phyloP scores from a whole-genome alignment of 2,888 invertebrate genomes.

The Drosophila mercatorum region DNA sequence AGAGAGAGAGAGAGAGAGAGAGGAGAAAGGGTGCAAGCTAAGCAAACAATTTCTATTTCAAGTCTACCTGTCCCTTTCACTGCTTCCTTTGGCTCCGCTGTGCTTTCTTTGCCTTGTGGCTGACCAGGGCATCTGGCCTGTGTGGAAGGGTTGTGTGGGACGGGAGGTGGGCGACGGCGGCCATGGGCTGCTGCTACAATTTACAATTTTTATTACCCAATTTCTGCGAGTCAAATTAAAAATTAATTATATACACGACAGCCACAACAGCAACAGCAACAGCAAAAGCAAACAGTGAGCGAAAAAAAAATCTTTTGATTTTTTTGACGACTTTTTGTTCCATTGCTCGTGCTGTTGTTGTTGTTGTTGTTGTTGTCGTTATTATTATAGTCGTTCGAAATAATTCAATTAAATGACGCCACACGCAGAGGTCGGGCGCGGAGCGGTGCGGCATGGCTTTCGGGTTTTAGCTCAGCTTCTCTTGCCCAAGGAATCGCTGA shows the following conservation, averaged over 20 bases:
- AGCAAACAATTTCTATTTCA: constrained; percentile 38
- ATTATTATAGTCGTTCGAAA: constrained; percentile 68
- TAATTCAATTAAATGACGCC: constrained; percentile 78
- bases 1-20: constrained; percentile 8
- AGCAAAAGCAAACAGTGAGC: constrained; percentile 38
- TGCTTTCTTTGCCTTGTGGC: constrained; percentile 44
- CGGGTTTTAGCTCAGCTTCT: constrained; percentile 32
- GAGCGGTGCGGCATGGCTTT: constrained; percentile 35
- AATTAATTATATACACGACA: constrained; percentile 72
- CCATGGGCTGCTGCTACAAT: constrained; percentile 56
- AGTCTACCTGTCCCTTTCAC: constrained; percentile 1
- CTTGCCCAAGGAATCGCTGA: not conserved
- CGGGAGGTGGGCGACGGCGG: constrained; percentile 7
- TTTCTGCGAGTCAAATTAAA: constrained; percentile 74
- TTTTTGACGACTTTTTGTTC: constrained; percentile 59
- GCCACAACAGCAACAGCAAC: constrained; percentile 38
- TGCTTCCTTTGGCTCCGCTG: not conserved
- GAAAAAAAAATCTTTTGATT: constrained; percentile 73
- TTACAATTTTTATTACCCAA: constrained; percentile 77
- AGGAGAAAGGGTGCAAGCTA: constrained; percentile 56
- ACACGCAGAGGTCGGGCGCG: constrained; percentile 52
- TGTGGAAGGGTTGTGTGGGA: not conserved
- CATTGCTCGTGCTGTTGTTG: constrained; percentile 17
- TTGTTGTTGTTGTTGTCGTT: constrained; percentile 46
- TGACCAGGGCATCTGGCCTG: constrained; percentile 37